phyloP scores from a whole-genome alignment of 2,888 invertebrate species.

The Agriotes lineatus region DNA sequence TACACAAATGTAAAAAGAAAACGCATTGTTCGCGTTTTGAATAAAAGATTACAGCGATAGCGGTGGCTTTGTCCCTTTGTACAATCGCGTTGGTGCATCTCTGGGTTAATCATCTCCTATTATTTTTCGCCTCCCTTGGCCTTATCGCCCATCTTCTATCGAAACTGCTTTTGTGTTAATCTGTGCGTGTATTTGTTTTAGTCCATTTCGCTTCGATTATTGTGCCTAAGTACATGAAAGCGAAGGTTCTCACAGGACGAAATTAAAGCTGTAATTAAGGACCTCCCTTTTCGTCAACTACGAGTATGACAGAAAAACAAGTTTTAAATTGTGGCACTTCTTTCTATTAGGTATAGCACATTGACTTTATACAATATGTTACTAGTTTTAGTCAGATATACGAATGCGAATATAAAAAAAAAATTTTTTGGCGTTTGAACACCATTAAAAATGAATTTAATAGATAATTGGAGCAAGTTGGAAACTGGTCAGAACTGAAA shows the following conservation, averaged over 20 bases:
- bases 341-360: no score
- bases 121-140: slow-evolving; percentile 49
- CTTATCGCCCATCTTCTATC: slow-evolving; percentile 44
- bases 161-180: slow-evolving; percentile 38
- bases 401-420: no score
- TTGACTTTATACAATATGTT: no score
- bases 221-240: not conserved
- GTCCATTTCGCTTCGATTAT: slow-evolving; percentile 26
- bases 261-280: no score
- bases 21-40: slow-evolving; percentile 48
- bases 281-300: no score
- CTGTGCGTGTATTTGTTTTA: slow-evolving; percentile 35
- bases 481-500: no score
- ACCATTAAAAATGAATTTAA: no score
- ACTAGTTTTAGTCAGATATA: no score
- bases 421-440: no score
- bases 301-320: no score
- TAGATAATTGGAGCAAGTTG: no score
- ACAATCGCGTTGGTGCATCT: slow-evolving; percentile 50
- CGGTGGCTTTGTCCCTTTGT: slow-evolving; percentile 51
- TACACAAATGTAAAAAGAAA: slow-evolving; percentile 46
- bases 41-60: slow-evolving; percentile 53
- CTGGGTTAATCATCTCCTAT: slow-evolving; percentile 51
- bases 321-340: no score
- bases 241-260: not conserved